Conservation (phyloP, 1,140 invertebrate genomes). For the Drosophila simulans region DNA sequence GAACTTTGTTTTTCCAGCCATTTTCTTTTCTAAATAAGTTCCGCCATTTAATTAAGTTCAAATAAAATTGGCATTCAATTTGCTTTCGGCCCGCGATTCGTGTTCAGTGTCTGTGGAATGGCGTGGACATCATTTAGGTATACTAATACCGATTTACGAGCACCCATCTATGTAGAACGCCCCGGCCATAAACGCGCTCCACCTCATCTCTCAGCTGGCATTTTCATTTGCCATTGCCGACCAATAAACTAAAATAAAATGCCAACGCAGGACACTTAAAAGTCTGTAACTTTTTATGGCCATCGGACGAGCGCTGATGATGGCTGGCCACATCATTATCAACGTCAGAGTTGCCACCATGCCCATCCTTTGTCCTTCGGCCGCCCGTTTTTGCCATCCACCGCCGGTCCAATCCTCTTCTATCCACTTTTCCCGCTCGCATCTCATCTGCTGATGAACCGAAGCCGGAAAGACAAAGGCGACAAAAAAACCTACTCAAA, state of each 20-base stretch:
- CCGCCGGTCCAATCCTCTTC: constrained; percentile 6
- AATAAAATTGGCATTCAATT: constrained; percentile 56
- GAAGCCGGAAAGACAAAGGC: constrained; percentile 65
- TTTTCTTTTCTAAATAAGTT: constrained; percentile 25
- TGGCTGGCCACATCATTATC: constrained; percentile 72
- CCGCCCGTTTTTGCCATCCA: neutral
- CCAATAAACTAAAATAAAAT: constrained; percentile 72
- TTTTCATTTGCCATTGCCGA: constrained; percentile 44
- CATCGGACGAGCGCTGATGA: constrained; percentile 55
- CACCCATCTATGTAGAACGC: constrained; percentile 41
- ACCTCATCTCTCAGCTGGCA: constrained; percentile 23
- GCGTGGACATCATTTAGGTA: constrained; percentile 57
- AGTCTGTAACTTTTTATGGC: constrained; percentile 52
- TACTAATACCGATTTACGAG: constrained; percentile 71
- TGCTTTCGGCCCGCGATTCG: constrained; percentile 25
- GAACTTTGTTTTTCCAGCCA: constrained; percentile 18
- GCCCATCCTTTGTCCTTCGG: neutral
- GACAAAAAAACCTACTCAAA: constrained; percentile 60
- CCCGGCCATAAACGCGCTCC: constrained; percentile 47
- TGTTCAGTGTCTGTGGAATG: constrained; percentile 36
- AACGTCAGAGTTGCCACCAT: constrained; percentile 36
- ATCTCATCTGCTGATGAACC: constrained; percentile 58
- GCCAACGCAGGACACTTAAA: constrained; percentile 66
- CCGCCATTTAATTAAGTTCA: constrained; percentile 67
- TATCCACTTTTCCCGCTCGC: constrained; percentile 15